A percentile compares a stretch with the other conserved stretches of the same genome.
phyloP scores from a whole-genome alignment of 2,888 invertebrate species.

The Cinara cedri region DNA sequence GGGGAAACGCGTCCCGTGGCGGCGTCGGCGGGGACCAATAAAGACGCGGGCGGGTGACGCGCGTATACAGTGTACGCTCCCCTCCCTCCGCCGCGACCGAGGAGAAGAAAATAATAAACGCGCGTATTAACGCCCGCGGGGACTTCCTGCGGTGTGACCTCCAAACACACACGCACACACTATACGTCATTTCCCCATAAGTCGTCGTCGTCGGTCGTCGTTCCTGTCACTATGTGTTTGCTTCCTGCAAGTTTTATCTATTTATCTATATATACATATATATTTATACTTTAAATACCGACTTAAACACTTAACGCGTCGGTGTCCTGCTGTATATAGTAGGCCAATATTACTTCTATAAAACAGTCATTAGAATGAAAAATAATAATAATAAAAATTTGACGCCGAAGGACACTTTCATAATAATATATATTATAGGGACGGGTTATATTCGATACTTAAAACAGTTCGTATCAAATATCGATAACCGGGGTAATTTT shows the following conservation, averaged over 20 bases:
- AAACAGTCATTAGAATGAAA: too few relatives aligned
- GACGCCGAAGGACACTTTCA: too few relatives aligned
- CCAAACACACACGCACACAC: not conserved
- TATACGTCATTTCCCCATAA: not conserved
- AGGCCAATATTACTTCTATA: too few relatives aligned
- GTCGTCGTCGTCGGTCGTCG: not conserved
- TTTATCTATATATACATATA: not conserved
- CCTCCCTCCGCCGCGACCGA: not conserved
- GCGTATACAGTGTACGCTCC: slow-evolving; percentile 10
- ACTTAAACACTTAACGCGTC: too few relatives aligned
- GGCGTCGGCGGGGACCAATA: slow-evolving; percentile 10
- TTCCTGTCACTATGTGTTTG: not conserved
- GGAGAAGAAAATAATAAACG: slow-evolving; percentile 55
- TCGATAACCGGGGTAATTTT: too few relatives aligned
- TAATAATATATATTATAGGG: too few relatives aligned
- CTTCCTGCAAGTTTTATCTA: not conserved
- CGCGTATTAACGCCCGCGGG: slow-evolving; percentile 40
- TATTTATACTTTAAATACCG: not conserved
- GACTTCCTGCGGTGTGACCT: slow-evolving; percentile 53
- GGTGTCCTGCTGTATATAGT: too few relatives aligned
- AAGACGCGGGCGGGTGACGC: slow-evolving; percentile 45
- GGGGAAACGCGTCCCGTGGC: not conserved
- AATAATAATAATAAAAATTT: too few relatives aligned
- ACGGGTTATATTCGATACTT: too few relatives aligned
- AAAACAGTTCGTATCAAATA: too few relatives aligned